These are phyloP conservation scores for Pectinophora gossypiella DNA, from an alignment of 1,140 invertebrate genomes.

Conservation along the genomic window DNA sequence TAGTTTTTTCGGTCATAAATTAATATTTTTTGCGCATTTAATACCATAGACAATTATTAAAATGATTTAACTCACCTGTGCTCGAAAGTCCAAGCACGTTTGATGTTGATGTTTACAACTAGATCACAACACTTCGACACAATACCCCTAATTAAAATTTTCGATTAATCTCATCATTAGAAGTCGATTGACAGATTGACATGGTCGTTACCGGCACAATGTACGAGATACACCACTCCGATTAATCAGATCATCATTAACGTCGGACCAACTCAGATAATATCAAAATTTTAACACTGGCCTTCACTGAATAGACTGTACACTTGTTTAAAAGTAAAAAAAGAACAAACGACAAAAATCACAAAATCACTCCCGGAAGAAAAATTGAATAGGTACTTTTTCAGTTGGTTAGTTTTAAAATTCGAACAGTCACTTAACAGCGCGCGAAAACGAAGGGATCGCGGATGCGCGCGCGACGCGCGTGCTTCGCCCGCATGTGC, in stretches of 20 bases:
- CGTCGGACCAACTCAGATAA: neutral
- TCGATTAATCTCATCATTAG: neutral
- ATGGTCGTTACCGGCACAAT: slow-evolving; percentile 1
- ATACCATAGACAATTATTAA: neutral
- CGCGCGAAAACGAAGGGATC: slow-evolving; percentile 46
- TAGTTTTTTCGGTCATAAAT: no score
- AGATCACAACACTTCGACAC: neutral
- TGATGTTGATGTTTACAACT: neutral
- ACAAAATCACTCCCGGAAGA: neutral
- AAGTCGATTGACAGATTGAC: slow-evolving; percentile 1
- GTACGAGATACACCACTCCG: neutral
- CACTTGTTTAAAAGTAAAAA: neutral
- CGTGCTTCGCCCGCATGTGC: slow-evolving; percentile 55
- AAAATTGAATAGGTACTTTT: no score
- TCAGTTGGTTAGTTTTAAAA: slow-evolving; percentile 20
- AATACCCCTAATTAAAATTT: neutral
- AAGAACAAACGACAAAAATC: neutral
- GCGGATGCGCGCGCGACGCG: slow-evolving; percentile 55
- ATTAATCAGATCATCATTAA: slow-evolving; percentile 2
- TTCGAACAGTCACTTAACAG: slow-evolving; percentile 31
- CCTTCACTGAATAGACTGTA: no score
- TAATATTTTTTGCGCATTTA: no score
- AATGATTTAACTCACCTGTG: neutral
- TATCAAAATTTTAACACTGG: neutral
- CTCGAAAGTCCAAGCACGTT: neutral